Base-by-base conservation (phyloP, 2,113 vertebrate species). In the Hippocampus comes region DNA sequence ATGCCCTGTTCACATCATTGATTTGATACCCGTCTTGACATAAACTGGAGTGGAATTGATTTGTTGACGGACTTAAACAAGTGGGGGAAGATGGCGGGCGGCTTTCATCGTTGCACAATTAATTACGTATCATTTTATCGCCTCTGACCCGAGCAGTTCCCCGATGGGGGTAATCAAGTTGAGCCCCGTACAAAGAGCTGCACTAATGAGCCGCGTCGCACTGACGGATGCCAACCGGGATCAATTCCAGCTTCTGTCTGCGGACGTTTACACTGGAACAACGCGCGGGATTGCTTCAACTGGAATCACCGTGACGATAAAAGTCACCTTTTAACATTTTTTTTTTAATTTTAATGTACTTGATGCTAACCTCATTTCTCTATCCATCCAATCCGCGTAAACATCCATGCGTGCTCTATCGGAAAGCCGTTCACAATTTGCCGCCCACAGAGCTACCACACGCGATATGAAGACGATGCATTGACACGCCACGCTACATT, bases 151-250 rank as follows among this genome's bases (percentile, higher is more conserved):
- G 63, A 55, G 76, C 25, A 75, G 77, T 76, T 65, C 70, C 67
- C 83, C 70, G 43, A 48, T 66, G 76, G 81, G 73, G 63, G 77
- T 70, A 65, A 82, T 84, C 81, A 83, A 82, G 77, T 84, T 74
- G 73, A 83, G 78, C 34, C 74, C 84, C 86, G 30, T 30, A 74
- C 71, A 74, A 71, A 78, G 61, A 41, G 18, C 71, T 41, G 56
- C 67, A 63, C 70, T 85, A 84, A 86, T 81, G 82, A 87, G 81
- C 68, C 64, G 77, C 74, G 60, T 68, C 76, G 60, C 81, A 86
- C 65, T 67, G 72, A 76, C 69, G 78, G 68, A 60, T 69, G 78
- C 74, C 67, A 68, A 64, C 41, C 53, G 63, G 78, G 72, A 63
- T 55, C 53, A 9, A 10, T 55, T 12, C n/a, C 11, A 73, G 38